These are phyloP conservation scores for Carassius carassius DNA, from an alignment of 2,113 vertebrate species.

Conservation along the genomic window DNA sequence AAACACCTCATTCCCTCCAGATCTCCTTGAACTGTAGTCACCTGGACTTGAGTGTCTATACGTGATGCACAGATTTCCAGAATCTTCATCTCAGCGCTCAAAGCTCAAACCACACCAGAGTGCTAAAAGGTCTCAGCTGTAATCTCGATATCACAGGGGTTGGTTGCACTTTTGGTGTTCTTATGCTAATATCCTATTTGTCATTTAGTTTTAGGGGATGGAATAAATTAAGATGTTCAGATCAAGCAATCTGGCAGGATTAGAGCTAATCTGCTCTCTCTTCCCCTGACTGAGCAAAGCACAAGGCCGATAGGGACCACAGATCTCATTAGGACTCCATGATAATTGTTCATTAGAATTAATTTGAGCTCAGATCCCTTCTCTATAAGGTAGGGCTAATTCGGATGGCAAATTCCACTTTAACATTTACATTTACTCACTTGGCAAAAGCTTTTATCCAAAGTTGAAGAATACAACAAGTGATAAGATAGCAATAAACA, in stretches of 20 bases:
- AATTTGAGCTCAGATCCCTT: slow-evolving; percentile 40
- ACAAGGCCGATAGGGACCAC: slow-evolving; percentile 42
- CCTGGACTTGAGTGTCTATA: neutral
- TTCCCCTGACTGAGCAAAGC: slow-evolving; percentile 42
- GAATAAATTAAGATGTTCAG: slow-evolving; percentile 80
- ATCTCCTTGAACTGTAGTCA: slow-evolving; percentile 14
- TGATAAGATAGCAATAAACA: no score
- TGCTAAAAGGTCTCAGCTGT: slow-evolving; percentile 70
- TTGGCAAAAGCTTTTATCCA: no score
- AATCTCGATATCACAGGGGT: slow-evolving; percentile 75
- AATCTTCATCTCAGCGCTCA: neutral
- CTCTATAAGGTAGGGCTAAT: neutral
- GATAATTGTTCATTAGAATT: slow-evolving; percentile 56
- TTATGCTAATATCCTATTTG: slow-evolving; percentile 88
- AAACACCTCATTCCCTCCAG: neutral
- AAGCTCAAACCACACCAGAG: slow-evolving; percentile 23
- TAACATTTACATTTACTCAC: no score
- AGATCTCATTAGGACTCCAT: slow-evolving; percentile 48
- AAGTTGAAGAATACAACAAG: no score
- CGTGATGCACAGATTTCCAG: slow-evolving; percentile 2
- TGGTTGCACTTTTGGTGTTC: slow-evolving; percentile 86
- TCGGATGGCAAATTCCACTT: neutral
- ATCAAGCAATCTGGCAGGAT: slow-evolving; percentile 77
- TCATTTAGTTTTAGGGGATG: slow-evolving; percentile 86
- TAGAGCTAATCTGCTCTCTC: slow-evolving; percentile 52